These are phyloP conservation scores for Orgyia antiqua DNA, from an alignment of 2,888 invertebrate genomes.

Conservation along the genomic window DNA sequence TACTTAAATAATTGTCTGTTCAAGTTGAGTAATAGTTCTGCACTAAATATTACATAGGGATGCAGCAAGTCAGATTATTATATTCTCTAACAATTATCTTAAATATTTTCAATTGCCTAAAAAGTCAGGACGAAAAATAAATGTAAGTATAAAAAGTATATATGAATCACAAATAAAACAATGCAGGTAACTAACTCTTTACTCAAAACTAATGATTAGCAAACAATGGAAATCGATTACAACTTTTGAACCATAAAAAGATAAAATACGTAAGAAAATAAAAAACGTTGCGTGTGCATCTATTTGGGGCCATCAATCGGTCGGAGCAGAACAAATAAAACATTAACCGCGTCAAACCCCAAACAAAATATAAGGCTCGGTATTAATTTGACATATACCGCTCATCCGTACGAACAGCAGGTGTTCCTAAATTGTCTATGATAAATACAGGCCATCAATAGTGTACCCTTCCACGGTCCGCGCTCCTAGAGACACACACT, in stretches of 20 bases:
- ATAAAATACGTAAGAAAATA: slow-evolving; percentile 17
- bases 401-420: slow-evolving; percentile 63
- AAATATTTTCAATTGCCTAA: too few relatives aligned
- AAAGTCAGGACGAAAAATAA: too few relatives aligned
- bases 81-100: too few relatives aligned
- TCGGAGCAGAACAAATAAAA: slow-evolving; percentile 38
- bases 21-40: too few relatives aligned
- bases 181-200: too few relatives aligned
- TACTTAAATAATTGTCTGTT: too few relatives aligned
- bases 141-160: too few relatives aligned
- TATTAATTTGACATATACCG: slow-evolving; percentile 63
- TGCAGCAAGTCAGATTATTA: too few relatives aligned
- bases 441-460: slow-evolving; percentile 71
- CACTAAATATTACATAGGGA: too few relatives aligned
- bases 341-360: slow-evolving; percentile 38
- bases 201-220: slow-evolving; percentile 18
- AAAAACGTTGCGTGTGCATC: slow-evolving; percentile 22
- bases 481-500: slow-evolving; percentile 25
- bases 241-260: slow-evolving; percentile 17
- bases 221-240: slow-evolving; percentile 23
- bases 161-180: too few relatives aligned
- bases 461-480: slow-evolving; percentile 23
- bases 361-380: slow-evolving; percentile 35
- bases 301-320: slow-evolving; percentile 32
- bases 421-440: slow-evolving; percentile 69